Evolutionary conservation across 2,888 invertebrate genomes (phyloP), one percentile per base, ranked within the genome.

Genomic region (Watsonalla binaria): DNA sequence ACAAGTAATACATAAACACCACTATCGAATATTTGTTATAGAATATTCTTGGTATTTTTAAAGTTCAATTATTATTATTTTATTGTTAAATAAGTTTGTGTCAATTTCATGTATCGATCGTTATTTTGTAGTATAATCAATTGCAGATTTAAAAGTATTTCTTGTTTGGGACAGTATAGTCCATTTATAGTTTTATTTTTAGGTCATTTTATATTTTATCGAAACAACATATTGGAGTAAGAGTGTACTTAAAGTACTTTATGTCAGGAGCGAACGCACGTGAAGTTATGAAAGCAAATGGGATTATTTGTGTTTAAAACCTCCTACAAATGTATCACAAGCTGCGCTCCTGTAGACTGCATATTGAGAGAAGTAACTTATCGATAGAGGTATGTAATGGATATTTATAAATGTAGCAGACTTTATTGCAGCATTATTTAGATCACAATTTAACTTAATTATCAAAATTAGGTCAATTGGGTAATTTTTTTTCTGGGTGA

Each of bases 1-100:
- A 84, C 64, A 68, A 66, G 68, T 71, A 71, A 11, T 11, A 13
- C 64, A 70, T 72, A 70, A 77, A 77, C 72, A 80, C 71, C 74
- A 79, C 64, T 78, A 82, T 70, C 63, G 83, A 83, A 86, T 86
- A 86, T 86, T 83, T 84, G 84, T 89, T 86, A 78, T 86, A 86
- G 78, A 86, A 84, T 87, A 83, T 86, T 84, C 83, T 74, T 67
- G 68, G 66, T 68, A 65, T 61, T 59, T 59, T 68, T 65, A 69
- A 64, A 70, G 68, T 66, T 71, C 68, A 72, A 74, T 75, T 72
- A 70, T 71, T 72, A 70, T 73, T 62, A 66, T 66, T 66, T 68
- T 66, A 68, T 71, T 66, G 61, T 66, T 65, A 62, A 61, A 63
- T 70, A 69, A 64, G 66, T 66, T 68, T 57, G 65, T 74, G 84